These are phyloP conservation scores for Drosophila obscura DNA, from an alignment of 1,140 invertebrate genomes.

Conservation along the genomic window DNA sequence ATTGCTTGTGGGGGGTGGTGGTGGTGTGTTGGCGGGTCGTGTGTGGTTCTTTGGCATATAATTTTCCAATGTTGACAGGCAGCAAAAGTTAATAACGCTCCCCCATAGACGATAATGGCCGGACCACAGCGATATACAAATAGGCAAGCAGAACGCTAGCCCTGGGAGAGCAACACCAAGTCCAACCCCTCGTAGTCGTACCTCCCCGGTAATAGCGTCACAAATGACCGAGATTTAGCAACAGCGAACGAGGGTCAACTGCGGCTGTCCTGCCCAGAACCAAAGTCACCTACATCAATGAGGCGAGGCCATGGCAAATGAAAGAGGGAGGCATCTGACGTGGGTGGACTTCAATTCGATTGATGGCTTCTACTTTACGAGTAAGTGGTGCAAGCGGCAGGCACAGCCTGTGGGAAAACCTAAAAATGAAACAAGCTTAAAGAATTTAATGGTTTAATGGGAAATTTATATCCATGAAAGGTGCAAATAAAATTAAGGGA, in stretches of 20 bases:
- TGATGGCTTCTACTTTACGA: constrained; percentile 69
- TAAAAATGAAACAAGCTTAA: neutral
- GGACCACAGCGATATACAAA: constrained; percentile 44
- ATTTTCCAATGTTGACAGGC: constrained; percentile 76
- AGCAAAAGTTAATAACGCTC: constrained; percentile 80
- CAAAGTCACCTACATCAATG: constrained; percentile 46
- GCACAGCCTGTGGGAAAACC: neutral
- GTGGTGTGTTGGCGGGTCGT: constrained; percentile 28
- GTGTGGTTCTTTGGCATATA: constrained; percentile 58
- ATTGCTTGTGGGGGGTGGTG: neutral
- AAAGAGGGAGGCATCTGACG: constrained; percentile 17
- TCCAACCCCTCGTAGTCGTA: neutral
- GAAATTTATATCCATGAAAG: too few species aligned
- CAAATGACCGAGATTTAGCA: constrained; percentile 76
- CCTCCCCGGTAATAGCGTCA: constrained; percentile 62
- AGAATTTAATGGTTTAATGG: too few species aligned
- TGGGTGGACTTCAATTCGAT: constrained; percentile 70
- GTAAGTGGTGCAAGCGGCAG: constrained; percentile 41
- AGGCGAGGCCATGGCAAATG: constrained; percentile 4
- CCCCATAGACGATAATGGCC: constrained; percentile 70
- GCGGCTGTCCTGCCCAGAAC: constrained; percentile 43
- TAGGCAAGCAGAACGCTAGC: constrained; percentile 7
- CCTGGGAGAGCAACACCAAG: constrained; percentile 2
- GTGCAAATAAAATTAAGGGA: too few species aligned
- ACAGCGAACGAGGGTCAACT: constrained; percentile 37